Conservation (phyloP, 2,888 invertebrate species). For the Corbicula japonica region DNA sequence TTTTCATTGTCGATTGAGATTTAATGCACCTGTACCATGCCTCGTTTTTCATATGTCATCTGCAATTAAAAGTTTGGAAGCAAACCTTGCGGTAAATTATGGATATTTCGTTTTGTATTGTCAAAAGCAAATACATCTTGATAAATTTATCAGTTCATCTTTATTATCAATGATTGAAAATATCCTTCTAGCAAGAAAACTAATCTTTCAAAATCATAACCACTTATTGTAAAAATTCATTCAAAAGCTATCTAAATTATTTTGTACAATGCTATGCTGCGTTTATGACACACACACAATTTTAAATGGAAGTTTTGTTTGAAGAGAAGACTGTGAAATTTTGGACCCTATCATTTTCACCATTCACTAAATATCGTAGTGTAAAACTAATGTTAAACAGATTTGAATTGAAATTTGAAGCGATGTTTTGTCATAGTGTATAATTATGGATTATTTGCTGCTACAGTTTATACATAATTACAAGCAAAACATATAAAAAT, state of each 20-base stretch:
- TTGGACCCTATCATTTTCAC: conserved; percentile 23
- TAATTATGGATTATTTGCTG: conserved; percentile 11
- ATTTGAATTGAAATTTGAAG: conserved; percentile 31
- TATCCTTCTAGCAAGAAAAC: conserved; percentile 28
- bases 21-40: no score
- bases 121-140: conserved; percentile 4
- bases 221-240: conserved; percentile 25
- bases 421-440: conserved; percentile 14
- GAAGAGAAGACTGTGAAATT: conserved; percentile 18
- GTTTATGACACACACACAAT: conserved; percentile 8
- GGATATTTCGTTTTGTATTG: neutral
- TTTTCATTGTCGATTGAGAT: no score
- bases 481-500: conserved; percentile 20
- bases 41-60: no score
- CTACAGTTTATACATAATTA: conserved; percentile 28
- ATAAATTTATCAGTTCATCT: conserved; percentile 1
- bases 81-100: neutral
- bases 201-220: conserved; percentile 31
- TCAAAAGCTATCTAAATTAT: conserved; percentile 29
- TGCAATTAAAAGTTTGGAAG: conserved; percentile 9
- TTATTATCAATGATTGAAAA: conserved; percentile 24
- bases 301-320: conserved; percentile 24
- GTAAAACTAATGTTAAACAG: conserved; percentile 24
- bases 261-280: conserved; percentile 18
- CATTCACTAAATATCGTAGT: conserved; percentile 12